These are phyloP conservation scores for Balanococcus diminutus DNA, from an alignment of 2,888 invertebrate genomes.

Conservation along the genomic window DNA sequence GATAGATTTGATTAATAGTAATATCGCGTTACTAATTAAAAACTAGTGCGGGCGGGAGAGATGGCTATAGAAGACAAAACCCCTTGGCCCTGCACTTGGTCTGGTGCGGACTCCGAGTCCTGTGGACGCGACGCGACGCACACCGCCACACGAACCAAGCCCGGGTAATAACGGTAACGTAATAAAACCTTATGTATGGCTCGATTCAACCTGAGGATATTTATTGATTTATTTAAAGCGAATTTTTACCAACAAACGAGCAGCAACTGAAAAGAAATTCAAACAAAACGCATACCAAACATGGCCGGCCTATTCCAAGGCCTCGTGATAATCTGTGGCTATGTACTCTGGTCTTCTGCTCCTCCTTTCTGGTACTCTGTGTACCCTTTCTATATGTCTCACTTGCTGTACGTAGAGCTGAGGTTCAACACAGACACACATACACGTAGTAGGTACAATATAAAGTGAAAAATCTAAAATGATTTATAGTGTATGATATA, in stretches of 20 bases:
- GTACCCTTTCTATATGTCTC: background rate
- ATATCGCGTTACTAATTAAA: constrained; percentile 41
- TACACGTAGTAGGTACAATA: background rate
- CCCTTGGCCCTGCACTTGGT: background rate
- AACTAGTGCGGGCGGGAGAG: background rate
- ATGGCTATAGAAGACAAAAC: background rate
- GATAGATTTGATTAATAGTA: constrained; percentile 23
- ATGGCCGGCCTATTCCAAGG: background rate
- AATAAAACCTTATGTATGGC: constrained; percentile 27
- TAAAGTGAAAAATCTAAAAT: constrained; percentile 24
- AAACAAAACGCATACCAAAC: constrained; percentile 25
- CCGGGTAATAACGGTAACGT: constrained; percentile 11
- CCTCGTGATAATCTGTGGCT: constrained; percentile 4
- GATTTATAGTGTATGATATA: constrained; percentile 45
- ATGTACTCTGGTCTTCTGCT: too few relatives aligned
- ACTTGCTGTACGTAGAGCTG: background rate
- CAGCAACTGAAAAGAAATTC: background rate
- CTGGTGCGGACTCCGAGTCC: too few relatives aligned
- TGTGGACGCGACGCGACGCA: too few relatives aligned
- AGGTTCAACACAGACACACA: background rate
- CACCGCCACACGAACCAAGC: background rate
- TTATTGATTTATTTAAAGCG: constrained; percentile 39
- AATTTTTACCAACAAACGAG: background rate
- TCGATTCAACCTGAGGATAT: constrained; percentile 22
- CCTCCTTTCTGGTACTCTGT: background rate